Base-by-base conservation (phyloP, 2,888 invertebrate species). In the Yponomeuta plumbellus region DNA sequence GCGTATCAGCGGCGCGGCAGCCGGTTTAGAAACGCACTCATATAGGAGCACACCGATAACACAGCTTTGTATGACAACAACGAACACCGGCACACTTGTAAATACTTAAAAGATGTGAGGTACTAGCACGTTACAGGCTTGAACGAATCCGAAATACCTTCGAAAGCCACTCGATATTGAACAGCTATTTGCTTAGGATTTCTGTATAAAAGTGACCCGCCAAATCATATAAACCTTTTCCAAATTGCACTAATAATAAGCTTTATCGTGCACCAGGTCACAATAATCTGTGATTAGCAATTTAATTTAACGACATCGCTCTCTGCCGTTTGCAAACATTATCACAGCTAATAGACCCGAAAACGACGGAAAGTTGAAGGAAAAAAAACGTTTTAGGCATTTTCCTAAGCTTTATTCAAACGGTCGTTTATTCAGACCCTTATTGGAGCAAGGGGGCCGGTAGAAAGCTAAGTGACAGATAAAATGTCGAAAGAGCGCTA, bases 371-470 rank as follows among this genome's bases (percentile, higher is more conserved):
- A 52, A 52, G 17, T 13, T 1, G 8, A 34, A 13, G 44, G 13
- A 52, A 17, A 17, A 52, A 52, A 52, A 52, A 17, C 44, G 13
- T 52, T 17, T 52, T 17, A 52, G 44, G 8, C 44, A 52, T 52
- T 17, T 17, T 13, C 13, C 17, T 17, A 17, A 52, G 17, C 17
- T 52, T 52, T 52, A 13, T 52, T 52, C 0, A 52, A 52, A 52
- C 44, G 44, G 17, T 52, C 44, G 44, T 52, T 52, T 52, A 52
- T 52, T 52, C 44, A 52, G 44, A 52, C 44, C 44, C 44, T 52
- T 17, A 1, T 52, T 52, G 44, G 44, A 13, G 17, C 2, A 52
- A 52, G 44, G 44, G 44, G 17, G 17, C 44, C 17, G 44, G 13
- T 17, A 52, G 17, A 13, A 52, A 52, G 44, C 44, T 52, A 52